Percentiles rank a stretch among this genome's conserved stretches.
Evolutionary conservation across 2,888 invertebrate genomes (phyloP).

Genomic region (Teleogryllus oceanicus): DNA sequence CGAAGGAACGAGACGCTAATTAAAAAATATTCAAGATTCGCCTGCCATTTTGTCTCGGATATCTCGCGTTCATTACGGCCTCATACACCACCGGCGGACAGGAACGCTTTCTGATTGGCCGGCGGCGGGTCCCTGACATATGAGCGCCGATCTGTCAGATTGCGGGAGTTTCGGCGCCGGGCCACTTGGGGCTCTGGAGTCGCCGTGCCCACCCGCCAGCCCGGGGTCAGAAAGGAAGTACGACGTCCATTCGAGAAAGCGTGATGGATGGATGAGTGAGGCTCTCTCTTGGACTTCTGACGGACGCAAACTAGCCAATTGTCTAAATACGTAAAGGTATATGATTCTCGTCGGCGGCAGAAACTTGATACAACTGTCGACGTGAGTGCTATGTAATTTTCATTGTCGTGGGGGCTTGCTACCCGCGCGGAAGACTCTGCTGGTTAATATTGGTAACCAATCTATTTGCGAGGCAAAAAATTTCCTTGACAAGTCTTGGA

Average conservation of each 20-base stretch:
- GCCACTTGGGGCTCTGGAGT: background rate
- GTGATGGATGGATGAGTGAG: background rate
- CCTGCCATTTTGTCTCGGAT: conserved; percentile 7
- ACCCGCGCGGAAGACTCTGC: background rate
- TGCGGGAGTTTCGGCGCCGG: background rate
- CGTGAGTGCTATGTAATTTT: conserved; percentile 8
- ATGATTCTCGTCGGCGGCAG: background rate
- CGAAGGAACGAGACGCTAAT: background rate
- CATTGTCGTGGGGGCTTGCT: background rate
- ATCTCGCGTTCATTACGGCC: conserved; percentile 18
- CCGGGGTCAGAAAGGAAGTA: background rate
- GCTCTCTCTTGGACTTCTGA: background rate
- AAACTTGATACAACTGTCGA: background rate
- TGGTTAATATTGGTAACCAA: conserved; percentile 18
- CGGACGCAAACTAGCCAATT: background rate
- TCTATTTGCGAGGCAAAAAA: background rate
- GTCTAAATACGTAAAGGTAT: background rate
- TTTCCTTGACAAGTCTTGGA: background rate
- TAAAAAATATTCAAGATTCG: background rate
- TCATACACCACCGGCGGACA: background rate
- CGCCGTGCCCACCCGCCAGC: too few relatives aligned
- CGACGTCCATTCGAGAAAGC: background rate
- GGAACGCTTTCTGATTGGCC: background rate
- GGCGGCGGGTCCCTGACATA: background rate
- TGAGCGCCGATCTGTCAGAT: conserved; percentile 18